Evolutionary conservation across 2,113 vertebrate genomes (phyloP), one percentile per base, ranked within the genome.

Genomic region (Zapus hudsonius): DNA sequence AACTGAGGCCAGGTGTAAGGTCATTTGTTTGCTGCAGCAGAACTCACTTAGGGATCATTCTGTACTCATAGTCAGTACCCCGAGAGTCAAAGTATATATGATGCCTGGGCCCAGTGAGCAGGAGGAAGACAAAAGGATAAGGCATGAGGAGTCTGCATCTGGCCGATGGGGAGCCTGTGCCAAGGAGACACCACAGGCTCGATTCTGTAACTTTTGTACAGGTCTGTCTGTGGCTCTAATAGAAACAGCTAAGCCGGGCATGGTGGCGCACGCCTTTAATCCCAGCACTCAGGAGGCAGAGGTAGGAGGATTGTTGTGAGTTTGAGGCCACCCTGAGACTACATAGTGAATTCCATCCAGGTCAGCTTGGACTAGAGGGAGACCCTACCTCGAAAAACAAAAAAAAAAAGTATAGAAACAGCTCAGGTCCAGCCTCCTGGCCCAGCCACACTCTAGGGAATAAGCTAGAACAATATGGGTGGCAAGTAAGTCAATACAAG

Each of bases 191-290:
- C 57, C 82, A 8, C 9, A 20, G 69, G 10, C n/a, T 57, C 82
- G 59, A 74, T 29, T 84, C 29, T 81, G 66, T 47, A n/a, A n/a
- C 27, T 44, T 63, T 84, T 42, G 36, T 29, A 42, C 6, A 57
- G 52, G 85, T 76, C 55, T 70, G 7, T 17, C 55, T 25, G 19
- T 3, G 7, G 47, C 27, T 74, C 7, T 75, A n/a, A 72, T 7
- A 55, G 57, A 83, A 86, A 47, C 19, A 70, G 33, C 76, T 89
- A 52, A n/a, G n/a, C n/a, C n/a, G n/a, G n/a, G n/a, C n/a, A n/a
- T n/a, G n/a, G n/a, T n/a, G n/a, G n/a, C n/a, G n/a, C n/a, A n/a
- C n/a, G n/a, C n/a, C n/a, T n/a, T n/a, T n/a, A n/a, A n/a, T n/a
- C n/a, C n/a, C n/a, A n/a, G n/a, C n/a, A n/a, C n/a, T n/a, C n/a